Evolutionary conservation across 1,140 invertebrate species (phyloP).

Genomic region (Drosophila serrata): DNA sequence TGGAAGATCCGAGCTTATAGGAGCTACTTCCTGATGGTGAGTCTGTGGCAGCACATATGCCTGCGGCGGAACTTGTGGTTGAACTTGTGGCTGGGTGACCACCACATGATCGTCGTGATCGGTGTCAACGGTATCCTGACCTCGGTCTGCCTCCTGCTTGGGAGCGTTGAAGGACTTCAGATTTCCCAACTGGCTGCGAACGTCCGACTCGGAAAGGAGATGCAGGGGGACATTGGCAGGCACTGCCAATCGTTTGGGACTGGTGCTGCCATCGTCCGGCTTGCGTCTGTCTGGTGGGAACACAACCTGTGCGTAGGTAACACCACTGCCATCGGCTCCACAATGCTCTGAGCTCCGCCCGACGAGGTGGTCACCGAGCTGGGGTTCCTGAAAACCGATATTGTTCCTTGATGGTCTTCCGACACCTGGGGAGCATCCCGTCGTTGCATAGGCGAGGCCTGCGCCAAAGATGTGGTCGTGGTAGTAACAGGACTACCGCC

Average conservation of each 20-base stretch:
- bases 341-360: conserved; percentile 59
- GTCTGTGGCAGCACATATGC: conserved; percentile 1
- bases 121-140: conserved; percentile 31
- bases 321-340: conserved; percentile 63
- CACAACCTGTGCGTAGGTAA: conserved; percentile 81
- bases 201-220: conserved; percentile 76
- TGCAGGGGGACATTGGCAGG: conserved; percentile 79
- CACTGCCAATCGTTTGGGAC: conserved; percentile 75
- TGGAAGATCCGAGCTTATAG: not conserved
- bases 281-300: conserved; percentile 80
- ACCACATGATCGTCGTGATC: conserved; percentile 14
- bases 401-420: not conserved
- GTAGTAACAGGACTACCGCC: conserved; percentile 71
- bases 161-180: conserved; percentile 70
- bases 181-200: conserved; percentile 70
- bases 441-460: conserved; percentile 65
- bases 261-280: conserved; percentile 66
- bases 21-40: not conserved
- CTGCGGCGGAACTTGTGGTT: conserved; percentile 12
- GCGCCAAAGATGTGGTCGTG: conserved; percentile 51
- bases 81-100: conserved; percentile 14
- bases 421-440: conserved; percentile 34
- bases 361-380: conserved; percentile 76
- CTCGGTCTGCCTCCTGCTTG: conserved; percentile 8
- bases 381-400: conserved; percentile 70